Percentiles rank a stretch among this genome's conserved stretches.
phyloP scores from a whole-genome alignment of 2,113 vertebrate genomes.

The Aldabrachelys gigantea region DNA sequence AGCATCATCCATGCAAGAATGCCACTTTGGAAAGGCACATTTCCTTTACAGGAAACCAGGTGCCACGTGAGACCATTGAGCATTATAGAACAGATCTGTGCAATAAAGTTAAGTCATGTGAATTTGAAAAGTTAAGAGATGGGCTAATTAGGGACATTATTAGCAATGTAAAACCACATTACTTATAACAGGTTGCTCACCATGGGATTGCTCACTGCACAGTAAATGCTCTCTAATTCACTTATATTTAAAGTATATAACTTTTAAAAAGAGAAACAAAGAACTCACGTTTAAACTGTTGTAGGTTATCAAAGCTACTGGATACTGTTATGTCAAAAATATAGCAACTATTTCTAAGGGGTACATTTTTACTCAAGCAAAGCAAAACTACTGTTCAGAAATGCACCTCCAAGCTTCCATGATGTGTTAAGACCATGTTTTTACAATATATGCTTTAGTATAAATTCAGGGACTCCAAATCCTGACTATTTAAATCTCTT shows the following conservation, averaged over 20 bases:
- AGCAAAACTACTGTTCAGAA: not conserved
- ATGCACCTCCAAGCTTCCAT: not conserved
- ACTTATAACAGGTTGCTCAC: not conserved
- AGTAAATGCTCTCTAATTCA: not conserved
- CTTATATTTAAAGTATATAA: not conserved
- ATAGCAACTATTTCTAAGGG: not conserved
- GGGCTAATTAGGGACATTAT: not conserved
- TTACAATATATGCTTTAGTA: not conserved
- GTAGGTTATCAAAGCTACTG: not conserved
- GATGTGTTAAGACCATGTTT: not conserved
- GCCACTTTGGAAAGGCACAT: not conserved
- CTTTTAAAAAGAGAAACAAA: not conserved
- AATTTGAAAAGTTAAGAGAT: conserved; percentile 40
- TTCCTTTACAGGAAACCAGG: not conserved
- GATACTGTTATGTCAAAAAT: not conserved
- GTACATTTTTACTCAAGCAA: not conserved
- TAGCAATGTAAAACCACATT: conserved; percentile 6
- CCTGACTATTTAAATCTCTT: not conserved
- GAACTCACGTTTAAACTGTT: not conserved
- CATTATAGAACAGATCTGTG: conserved; percentile 8
- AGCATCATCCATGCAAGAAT: not conserved
- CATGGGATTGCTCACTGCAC: not conserved
- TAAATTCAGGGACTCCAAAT: not conserved
- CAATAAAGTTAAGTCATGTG: conserved; percentile 10
- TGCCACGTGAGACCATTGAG: not conserved